Base-by-base conservation (phyloP, 2,797 vertebrate genomes). In the Diplodus sargus region DNA sequence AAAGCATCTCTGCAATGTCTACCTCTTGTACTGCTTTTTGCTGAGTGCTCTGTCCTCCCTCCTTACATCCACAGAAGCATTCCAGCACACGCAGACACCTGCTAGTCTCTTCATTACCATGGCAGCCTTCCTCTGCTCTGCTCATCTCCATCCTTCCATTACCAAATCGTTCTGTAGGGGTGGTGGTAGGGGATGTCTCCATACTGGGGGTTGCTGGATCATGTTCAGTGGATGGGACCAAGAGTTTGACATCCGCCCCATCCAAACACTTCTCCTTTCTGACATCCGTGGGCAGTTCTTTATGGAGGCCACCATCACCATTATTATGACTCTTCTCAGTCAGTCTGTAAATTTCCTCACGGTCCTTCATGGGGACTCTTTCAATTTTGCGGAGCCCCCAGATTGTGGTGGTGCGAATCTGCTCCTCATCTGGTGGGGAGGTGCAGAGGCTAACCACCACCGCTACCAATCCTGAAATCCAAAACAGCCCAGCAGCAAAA, bases 391-490 rank as follows among this genome's bases (percentile, higher is more conserved):
- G 95, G 64, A 97, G 90, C 0, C 97, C 97, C 98, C 98, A 99
- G 71, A 99, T 69, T 2, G 97, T 99, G 62, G 97, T 98, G 8
- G 95, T 97, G 51, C 93, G 86, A 23, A 97, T 85, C 85, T 95
- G 97, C 45, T 99, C 96, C 66, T 96, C 94, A 0, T 95, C 94
- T 58, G 97, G 98, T 1, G 97, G 96, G 25, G 96, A 60, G 0
- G 97, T 99, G 71, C 96, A 96, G 16, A 99, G 96, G 90, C 98
- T 99, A 70, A 99, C 95, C 49, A 96, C 91, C 3, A 98, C 92
- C 2, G 96, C 96, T 76, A 98, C 95, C 7, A 95, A 85, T 17
- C 96, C 97, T 6, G 98, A 97, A 92, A 97, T 92, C 98, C 98
- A 99, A 86, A 99, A 99, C 56, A 99, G 91, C 0, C 86, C 94